A percentile compares a stretch with the other conserved stretches of the same genome.
phyloP scores from a whole-genome alignment of 2,113 vertebrate species.

The Labeo catla region DNA sequence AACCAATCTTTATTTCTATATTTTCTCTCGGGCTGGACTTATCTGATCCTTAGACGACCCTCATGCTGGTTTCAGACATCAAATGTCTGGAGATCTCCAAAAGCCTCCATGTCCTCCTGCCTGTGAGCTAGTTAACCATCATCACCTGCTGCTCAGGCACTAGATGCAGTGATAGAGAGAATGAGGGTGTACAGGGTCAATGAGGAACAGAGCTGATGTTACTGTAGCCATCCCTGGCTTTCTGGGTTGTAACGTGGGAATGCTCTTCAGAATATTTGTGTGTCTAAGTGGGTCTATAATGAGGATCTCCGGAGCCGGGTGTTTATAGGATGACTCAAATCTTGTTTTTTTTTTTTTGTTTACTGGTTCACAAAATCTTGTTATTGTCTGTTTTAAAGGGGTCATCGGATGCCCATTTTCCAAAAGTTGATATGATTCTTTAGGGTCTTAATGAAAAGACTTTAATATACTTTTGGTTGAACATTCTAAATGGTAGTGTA shows the following conservation, averaged over 20 bases:
- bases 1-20: not conserved
- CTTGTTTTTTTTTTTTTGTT: no score
- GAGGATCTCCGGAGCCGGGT: not conserved
- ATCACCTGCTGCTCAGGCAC: not conserved
- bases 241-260: not conserved
- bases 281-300: not conserved
- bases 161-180: not conserved
- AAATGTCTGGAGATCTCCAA: slow-evolving; percentile 49
- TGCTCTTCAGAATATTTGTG: not conserved
- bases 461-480: no score
- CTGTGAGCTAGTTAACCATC: not conserved
- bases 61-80: slow-evolving; percentile 15
- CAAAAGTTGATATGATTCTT: no score
- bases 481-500: no score
- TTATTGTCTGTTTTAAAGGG: no score
- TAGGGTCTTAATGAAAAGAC: no score
- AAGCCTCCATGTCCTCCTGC: slow-evolving; percentile 53
- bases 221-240: not conserved
- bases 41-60: slow-evolving; percentile 3
- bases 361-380: no score
- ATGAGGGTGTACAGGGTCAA: not conserved
- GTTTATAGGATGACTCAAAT: not conserved
- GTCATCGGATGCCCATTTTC: no score
- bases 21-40: not conserved
- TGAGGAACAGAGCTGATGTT: not conserved